phyloP scores from a whole-genome alignment of 2,113 vertebrate species.

The Chrysemys picta region DNA sequence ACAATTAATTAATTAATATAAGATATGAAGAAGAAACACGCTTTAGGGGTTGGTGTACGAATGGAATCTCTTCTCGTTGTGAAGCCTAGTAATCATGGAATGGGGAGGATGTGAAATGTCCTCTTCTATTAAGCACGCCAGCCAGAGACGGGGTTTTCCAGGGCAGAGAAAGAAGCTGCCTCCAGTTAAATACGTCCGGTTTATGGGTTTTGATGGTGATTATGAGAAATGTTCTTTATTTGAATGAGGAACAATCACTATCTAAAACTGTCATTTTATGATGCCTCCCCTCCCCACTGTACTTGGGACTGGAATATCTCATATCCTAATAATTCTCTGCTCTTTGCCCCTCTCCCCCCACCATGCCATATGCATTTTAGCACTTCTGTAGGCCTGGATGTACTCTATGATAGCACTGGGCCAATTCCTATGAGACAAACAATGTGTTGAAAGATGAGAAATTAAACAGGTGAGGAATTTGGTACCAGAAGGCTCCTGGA shows the following conservation, averaged over 20 bases:
- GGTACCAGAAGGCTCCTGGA: background rate
- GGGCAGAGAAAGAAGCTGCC: conserved; percentile 44
- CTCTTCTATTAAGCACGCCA: background rate
- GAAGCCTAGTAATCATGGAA: background rate
- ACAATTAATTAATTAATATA: conserved; percentile 48
- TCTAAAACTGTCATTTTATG: conserved; percentile 5
- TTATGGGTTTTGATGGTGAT: conserved; percentile 36
- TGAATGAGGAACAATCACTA: conserved; percentile 32
- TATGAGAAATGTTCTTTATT: conserved; percentile 57
- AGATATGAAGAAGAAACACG: background rate
- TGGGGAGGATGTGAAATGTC: background rate
- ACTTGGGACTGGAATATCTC: background rate
- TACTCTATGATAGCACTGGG: background rate
- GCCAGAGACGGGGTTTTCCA: background rate
- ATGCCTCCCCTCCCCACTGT: background rate
- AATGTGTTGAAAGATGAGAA: background rate
- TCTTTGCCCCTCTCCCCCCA: background rate
- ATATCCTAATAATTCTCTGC: background rate
- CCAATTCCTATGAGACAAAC: background rate
- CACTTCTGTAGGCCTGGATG: accelerated
- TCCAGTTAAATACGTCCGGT: conserved; percentile 49
- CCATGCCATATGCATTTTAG: background rate
- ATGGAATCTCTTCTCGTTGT: background rate
- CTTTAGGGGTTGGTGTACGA: background rate
- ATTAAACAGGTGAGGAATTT: background rate